Conservation (phyloP, 2,888 invertebrate genomes). For the Dendrolimus houi region DNA sequence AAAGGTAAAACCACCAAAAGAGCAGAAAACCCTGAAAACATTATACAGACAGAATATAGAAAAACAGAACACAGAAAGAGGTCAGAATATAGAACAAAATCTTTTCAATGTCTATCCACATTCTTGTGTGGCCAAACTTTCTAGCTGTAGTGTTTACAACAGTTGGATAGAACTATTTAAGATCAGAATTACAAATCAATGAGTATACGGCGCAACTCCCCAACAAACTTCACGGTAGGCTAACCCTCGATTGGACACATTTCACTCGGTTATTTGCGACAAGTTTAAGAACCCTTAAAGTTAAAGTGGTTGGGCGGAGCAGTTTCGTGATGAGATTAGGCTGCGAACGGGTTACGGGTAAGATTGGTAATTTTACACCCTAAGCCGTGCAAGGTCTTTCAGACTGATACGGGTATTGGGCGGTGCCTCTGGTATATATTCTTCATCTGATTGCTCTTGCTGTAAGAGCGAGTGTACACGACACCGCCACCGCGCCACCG, state of each 20-base stretch:
- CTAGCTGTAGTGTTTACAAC: no score
- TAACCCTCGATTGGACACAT: slow-evolving; percentile 35
- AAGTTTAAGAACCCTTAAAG: slow-evolving; percentile 32
- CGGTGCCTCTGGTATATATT: no score
- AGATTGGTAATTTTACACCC: neutral
- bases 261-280: slow-evolving; percentile 40
- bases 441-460: no score
- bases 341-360: slow-evolving; percentile 2
- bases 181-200: neutral
- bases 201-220: slow-evolving; percentile 1
- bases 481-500: no score
- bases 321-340: slow-evolving; percentile 25
- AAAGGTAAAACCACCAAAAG: no score
- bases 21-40: no score
- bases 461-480: no score
- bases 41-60: no score
- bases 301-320: slow-evolving; percentile 19
- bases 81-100: no score
- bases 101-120: no score
- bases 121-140: no score
- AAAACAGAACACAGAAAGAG: no score
- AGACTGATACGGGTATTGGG: neutral
- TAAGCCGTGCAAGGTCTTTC: neutral
- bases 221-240: slow-evolving; percentile 21
- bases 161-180: neutral